Evolutionary conservation across 2,113 vertebrate genomes (phyloP).

Genomic region (Hyaena hyaena): DNA sequence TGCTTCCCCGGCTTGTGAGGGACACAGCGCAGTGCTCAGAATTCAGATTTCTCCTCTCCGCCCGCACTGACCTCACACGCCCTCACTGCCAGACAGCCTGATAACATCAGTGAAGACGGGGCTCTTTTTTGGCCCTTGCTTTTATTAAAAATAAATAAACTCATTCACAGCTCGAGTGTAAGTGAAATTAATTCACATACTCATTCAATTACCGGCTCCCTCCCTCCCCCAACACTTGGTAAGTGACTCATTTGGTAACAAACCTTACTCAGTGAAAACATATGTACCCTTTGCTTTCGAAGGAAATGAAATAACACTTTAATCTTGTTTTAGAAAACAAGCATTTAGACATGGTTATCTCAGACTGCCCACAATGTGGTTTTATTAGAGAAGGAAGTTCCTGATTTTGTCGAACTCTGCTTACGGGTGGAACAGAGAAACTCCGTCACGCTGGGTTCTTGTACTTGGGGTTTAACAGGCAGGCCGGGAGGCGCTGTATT

Average conservation of each 20-base stretch:
- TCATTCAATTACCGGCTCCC: constrained; percentile 31
- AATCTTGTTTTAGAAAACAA: constrained; percentile 59
- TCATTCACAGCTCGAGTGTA: constrained; percentile 59
- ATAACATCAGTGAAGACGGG: background rate
- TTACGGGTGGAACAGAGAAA: background rate
- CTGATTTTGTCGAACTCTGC: constrained; percentile 4
- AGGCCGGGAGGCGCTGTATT: background rate
- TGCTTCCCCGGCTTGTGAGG: constrained; percentile 57
- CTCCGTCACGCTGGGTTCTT: background rate
- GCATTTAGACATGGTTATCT: background rate
- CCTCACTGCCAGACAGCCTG: background rate
- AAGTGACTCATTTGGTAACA: constrained; percentile 65
- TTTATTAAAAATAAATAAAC: constrained; percentile 72
- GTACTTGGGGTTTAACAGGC: background rate
- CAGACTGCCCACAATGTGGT: background rate
- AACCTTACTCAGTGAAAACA: constrained; percentile 43
- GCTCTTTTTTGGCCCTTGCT: constrained; percentile 7
- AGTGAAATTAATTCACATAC: constrained; percentile 55
- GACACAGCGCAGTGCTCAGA: constrained; percentile 34
- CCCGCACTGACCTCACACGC: background rate
- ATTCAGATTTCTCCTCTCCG: constrained; percentile 36
- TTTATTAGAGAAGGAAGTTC: constrained; percentile 37
- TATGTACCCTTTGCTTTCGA: constrained; percentile 54
- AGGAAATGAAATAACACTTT: constrained; percentile 72
- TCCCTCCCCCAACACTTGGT: background rate